A percentile compares a stretch with the other conserved stretches of the same genome.
phyloP scores from a whole-genome alignment of 1,140 invertebrate genomes.

The Atopsyche davidsoni region DNA sequence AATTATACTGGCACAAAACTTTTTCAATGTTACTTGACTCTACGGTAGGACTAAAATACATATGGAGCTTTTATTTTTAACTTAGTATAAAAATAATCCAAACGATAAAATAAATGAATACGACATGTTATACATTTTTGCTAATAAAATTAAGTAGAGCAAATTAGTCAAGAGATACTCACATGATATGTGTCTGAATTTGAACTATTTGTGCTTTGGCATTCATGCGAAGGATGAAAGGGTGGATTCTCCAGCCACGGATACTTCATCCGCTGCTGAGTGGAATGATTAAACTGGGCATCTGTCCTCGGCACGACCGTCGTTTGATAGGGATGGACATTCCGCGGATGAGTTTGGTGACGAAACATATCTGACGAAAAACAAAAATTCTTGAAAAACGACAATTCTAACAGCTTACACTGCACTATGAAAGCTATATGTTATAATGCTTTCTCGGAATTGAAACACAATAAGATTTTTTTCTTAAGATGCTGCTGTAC shows the following conservation, averaged over 20 bases:
- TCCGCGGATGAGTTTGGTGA: conserved; percentile 43
- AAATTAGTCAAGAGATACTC: background rate
- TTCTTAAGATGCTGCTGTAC: too few relatives aligned
- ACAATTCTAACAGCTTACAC: too few relatives aligned
- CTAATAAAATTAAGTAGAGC: background rate
- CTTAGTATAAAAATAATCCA: background rate
- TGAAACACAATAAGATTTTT: too few relatives aligned
- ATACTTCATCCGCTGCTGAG: conserved; percentile 43
- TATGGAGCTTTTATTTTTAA: too few relatives aligned
- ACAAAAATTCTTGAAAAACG: too few relatives aligned
- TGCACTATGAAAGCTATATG: too few relatives aligned
- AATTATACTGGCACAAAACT: too few relatives aligned
- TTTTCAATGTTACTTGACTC: too few relatives aligned
- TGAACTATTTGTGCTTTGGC: conserved; percentile 43
- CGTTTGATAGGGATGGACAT: conserved; percentile 46
- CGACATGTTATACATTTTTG: background rate
- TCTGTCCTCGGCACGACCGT: conserved; percentile 44
- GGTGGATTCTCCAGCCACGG: conserved; percentile 44
- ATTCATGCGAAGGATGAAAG: conserved; percentile 36
- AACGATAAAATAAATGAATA: conserved; percentile 1
- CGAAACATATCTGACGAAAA: conserved; percentile 39
- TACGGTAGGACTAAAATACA: too few relatives aligned
- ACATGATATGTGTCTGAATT: conserved; percentile 36
- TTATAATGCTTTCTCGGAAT: too few relatives aligned
- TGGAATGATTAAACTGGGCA: conserved; percentile 40